Evolutionary conservation across 1,140 invertebrate species (phyloP), one percentile per base, ranked within the genome.

Genomic region (Ceratoteleas bidentatus): DNA sequence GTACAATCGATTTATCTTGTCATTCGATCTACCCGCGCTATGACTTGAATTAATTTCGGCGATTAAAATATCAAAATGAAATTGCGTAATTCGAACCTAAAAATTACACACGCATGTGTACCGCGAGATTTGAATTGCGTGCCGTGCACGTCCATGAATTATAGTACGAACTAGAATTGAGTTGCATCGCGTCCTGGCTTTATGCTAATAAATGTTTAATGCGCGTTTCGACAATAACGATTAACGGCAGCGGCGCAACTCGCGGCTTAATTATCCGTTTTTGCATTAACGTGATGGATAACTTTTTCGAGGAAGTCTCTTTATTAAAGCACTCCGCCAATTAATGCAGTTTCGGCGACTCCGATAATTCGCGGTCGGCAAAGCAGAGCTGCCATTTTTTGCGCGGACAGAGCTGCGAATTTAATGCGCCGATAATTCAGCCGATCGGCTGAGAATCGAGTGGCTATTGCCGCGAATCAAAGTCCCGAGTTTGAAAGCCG

Each of bases 131-230:
- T 61, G 54, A 68, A 68, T 43, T 61, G 64, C 56, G 60, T 45
- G 54, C 38, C 16, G 58, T 75, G 62, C 65, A 69, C 57, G 69
- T 56, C 40, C 38, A 60, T 77, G 62, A 75, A 57, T 75, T 61
- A 75, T 56, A 54, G 64, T 56, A 54, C 49, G 64, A 76, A 68
- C 38, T 66, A 40, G 47, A 62, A 24, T 61, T 34, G 38, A 58
- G 49, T 49, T 38, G 64, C 47, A 76, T 24, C 32, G 49, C 56
- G 36, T 49, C 24, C 57, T 33, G 57, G 65, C 49, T 77, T 69
- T 64, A 69, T 77, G 64, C 74, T 77, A 69, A 77, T 77, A 77
- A 69, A 77, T 77, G 74, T 77, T 77, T 62, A 77, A 77, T 77
- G 52, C 62, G 74, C 64, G 13, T 64, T 77, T 57, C 65, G 52